Conservation (phyloP, 2,113 vertebrate species). For the Microcebus jonahi region DNA sequence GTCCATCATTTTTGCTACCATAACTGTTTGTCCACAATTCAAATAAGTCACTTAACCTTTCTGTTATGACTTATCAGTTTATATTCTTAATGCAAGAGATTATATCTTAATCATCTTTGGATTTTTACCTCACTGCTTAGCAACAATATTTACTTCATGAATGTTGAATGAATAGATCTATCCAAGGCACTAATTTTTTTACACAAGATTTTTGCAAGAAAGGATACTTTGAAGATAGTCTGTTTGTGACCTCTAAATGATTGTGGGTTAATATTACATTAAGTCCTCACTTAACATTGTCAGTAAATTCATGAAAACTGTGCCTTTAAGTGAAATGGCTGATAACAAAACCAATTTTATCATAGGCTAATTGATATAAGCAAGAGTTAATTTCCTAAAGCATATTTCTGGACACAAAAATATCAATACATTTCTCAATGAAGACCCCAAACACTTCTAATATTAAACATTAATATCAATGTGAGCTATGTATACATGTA, state of each 20-base stretch:
- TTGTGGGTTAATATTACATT: not conserved
- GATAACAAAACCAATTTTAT: not conserved
- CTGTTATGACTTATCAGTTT: not conserved
- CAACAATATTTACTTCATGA: not conserved
- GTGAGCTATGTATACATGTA: not conserved
- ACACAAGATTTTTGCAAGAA: slow-evolving; percentile 14
- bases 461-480: not conserved
- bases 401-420: not conserved
- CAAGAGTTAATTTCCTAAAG: not conserved
- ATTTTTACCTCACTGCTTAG: not conserved
- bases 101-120: not conserved
- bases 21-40: not conserved
- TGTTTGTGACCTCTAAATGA: not conserved
- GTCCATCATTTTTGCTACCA: not conserved
- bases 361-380: not conserved
- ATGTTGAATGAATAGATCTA: not conserved
- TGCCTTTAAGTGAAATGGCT: not conserved
- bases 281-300: not conserved
- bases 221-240: not conserved
- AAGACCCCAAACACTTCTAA: not conserved
- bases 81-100: not conserved
- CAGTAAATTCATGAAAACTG: not conserved
- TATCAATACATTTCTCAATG: not conserved
- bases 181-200: not conserved
- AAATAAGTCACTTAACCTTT: not conserved